Evolutionary conservation across 2,888 invertebrate genomes (phyloP), one percentile per base, ranked within the genome.

Genomic region (Trilocha varians): DNA sequence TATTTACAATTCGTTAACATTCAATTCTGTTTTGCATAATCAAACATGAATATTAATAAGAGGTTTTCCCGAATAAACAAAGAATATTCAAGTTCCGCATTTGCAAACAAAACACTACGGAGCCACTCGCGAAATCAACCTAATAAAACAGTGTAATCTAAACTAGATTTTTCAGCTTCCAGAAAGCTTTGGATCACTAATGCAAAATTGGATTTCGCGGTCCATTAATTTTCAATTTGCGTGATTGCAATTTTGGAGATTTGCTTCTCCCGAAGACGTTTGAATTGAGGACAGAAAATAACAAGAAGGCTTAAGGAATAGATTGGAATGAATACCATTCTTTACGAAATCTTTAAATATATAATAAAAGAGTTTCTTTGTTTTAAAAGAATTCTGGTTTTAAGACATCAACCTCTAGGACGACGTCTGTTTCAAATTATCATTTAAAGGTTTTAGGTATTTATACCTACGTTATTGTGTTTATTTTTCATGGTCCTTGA

Each of bases 141-240:
- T 25, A 25, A 25, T 25, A 25, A 42, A 38, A 35, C 42, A 39
- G 38, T 32, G 32, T 38, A 16, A 13, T 34, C 34, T 34, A 16
- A 42, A 42, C 38, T 42, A 42, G 42, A 35, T 34, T 32, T 14
- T 38, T 67, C 67, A 67, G 64, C 65, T 66, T 70, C 62, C 65
- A 70, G 66, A 74, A 75, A 78, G 78, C 78, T 74, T 63, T 73
- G 38, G 42, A 34, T 25, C 25, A 25, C 25, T 67, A 78, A 82
- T 80, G 76, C 76, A 77, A 80, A 82, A 83, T 83, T 82, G 83
- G 80, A 83, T 83, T 80, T 82, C 69, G 66, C 78, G 82, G 74
- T 75, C 83, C 83, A 83, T 83, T 83, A 83, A 83, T 80, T 83
- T 83, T 83, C 83, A 83, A 83, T 83, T 82, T 82, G 76, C 72